A percentile compares a stretch with the other conserved stretches of the same genome.
phyloP scores from a whole-genome alignment of 2,797 vertebrate genomes.

The Anabas testudineus region DNA sequence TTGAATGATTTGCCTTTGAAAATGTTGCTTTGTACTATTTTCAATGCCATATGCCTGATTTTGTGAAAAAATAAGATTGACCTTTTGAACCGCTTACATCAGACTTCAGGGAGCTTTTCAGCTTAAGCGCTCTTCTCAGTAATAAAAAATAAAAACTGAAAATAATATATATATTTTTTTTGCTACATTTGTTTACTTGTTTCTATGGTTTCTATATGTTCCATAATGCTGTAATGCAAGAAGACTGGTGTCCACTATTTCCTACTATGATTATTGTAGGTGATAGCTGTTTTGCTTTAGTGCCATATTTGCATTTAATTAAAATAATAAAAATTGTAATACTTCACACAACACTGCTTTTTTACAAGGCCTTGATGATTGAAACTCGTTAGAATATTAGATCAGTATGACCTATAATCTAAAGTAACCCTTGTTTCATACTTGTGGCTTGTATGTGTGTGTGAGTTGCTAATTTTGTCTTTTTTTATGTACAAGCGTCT shows the following conservation, averaged over 20 bases:
- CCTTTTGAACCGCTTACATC: slow-evolving; percentile 76
- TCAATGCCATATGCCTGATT: slow-evolving; percentile 56
- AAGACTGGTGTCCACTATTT: neutral
- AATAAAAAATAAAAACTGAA: slow-evolving; percentile 60
- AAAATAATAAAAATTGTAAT: neutral
- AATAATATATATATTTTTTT: slow-evolving; percentile 17
- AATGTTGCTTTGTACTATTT: slow-evolving; percentile 65
- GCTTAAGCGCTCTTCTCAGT: slow-evolving; percentile 74
- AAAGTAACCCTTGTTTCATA: neutral
- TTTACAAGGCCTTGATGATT: too few species aligned
- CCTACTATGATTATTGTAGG: neutral
- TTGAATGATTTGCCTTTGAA: slow-evolving; percentile 69
- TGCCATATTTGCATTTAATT: neutral
- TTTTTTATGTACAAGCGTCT: neutral
- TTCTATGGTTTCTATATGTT: neutral
- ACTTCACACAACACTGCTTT: neutral
- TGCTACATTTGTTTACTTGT: slow-evolving; percentile 24
- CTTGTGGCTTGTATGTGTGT: neutral
- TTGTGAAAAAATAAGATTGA: slow-evolving; percentile 65
- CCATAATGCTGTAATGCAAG: neutral
- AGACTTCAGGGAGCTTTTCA: slow-evolving; percentile 86
- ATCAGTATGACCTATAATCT: neutral
- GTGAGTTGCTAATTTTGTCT: neutral
- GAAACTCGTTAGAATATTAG: too few species aligned
- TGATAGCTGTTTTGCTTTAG: neutral